phyloP scores from a whole-genome alignment of 2,797 vertebrate species.

The Poeciliopsis turneri region DNA sequence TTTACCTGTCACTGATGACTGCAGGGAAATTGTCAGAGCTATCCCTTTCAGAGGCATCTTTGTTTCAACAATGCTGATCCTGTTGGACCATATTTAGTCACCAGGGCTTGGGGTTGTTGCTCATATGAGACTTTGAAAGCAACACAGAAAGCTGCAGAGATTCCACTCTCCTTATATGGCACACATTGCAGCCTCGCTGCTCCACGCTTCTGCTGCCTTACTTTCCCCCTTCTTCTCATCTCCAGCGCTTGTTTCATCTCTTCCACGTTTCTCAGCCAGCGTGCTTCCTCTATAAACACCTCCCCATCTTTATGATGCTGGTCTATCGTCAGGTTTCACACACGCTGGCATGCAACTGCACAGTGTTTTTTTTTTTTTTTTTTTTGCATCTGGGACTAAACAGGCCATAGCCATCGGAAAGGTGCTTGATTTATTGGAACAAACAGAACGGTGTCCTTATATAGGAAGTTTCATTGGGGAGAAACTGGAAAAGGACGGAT shows the following conservation, averaged over 20 bases:
- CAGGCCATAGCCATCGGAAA: slow-evolving; percentile 51
- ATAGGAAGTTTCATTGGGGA: slow-evolving; percentile 82
- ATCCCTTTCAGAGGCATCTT: slow-evolving; percentile 60
- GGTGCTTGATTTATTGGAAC: slow-evolving; percentile 76
- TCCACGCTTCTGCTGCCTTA: slow-evolving; percentile 75
- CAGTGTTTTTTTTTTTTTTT: background rate
- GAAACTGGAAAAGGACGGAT: slow-evolving; percentile 59
- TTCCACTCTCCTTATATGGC: slow-evolving; percentile 90
- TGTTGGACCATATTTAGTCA: slow-evolving; percentile 98
- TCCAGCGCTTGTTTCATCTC: slow-evolving; percentile 44
- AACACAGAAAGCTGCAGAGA: slow-evolving; percentile 88
- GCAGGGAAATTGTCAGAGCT: slow-evolving; percentile 61
- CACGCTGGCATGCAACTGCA: slow-evolving; percentile 32
- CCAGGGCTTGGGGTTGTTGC: slow-evolving; percentile 73
- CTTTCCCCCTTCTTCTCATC: slow-evolving; percentile 80
- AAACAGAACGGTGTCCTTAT: slow-evolving; percentile 82
- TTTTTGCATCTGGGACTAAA: slow-evolving; percentile 53
- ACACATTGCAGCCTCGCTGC: slow-evolving; percentile 72
- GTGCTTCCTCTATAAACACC: slow-evolving; percentile 15
- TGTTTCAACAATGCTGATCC: slow-evolving; percentile 75
- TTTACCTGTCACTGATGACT: slow-evolving; percentile 21
- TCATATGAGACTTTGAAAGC: slow-evolving; percentile 79
- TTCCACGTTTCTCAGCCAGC: slow-evolving; percentile 32
- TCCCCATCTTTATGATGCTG: slow-evolving; percentile 68
- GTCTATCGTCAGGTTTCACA: slow-evolving; percentile 55